Evolutionary conservation across 2,113 vertebrate genomes (phyloP).

Genomic region (Psephotus haematonotus): DNA sequence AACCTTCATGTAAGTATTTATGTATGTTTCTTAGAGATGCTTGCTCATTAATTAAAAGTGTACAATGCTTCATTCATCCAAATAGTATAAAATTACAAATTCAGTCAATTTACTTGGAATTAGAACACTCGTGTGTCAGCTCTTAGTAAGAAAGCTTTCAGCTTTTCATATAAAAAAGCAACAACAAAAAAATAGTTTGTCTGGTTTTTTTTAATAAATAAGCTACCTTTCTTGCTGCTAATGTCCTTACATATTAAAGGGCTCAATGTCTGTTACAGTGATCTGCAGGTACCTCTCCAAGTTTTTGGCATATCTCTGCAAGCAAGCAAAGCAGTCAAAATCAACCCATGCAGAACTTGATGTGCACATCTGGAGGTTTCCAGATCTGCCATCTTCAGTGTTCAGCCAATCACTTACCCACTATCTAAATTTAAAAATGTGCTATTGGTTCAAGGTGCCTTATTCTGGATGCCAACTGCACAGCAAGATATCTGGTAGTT

Average conservation of each 20-base stretch:
- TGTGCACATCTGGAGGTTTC: slow-evolving; percentile 18
- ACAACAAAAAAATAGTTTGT: not conserved
- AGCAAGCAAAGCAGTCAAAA: not conserved
- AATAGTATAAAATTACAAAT: slow-evolving; percentile 34
- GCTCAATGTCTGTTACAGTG: not conserved
- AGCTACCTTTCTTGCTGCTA: not conserved
- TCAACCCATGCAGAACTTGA: not conserved
- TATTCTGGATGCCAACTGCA: not conserved
- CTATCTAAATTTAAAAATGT: slow-evolving; percentile 35
- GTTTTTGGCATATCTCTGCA: not conserved
- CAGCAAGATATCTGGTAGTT: not conserved
- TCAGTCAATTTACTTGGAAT: slow-evolving; percentile 45
- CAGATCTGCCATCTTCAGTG: slow-evolving; percentile 44
- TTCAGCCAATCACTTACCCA: slow-evolving; percentile 39
- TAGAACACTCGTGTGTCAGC: not conserved
- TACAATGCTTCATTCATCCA: slow-evolving; percentile 26
- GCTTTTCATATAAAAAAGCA: not conserved
- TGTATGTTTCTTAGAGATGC: slow-evolving; percentile 11
- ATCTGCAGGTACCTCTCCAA: not conserved
- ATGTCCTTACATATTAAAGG: not conserved
- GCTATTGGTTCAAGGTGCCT: slow-evolving; percentile 40
- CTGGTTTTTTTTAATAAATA: not conserved
- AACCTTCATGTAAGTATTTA: not conserved
- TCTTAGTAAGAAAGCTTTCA: not conserved
- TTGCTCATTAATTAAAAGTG: slow-evolving; percentile 49